Base-by-base conservation (phyloP, 2,888 invertebrate genomes). In the Trachelus troglodyta region DNA sequence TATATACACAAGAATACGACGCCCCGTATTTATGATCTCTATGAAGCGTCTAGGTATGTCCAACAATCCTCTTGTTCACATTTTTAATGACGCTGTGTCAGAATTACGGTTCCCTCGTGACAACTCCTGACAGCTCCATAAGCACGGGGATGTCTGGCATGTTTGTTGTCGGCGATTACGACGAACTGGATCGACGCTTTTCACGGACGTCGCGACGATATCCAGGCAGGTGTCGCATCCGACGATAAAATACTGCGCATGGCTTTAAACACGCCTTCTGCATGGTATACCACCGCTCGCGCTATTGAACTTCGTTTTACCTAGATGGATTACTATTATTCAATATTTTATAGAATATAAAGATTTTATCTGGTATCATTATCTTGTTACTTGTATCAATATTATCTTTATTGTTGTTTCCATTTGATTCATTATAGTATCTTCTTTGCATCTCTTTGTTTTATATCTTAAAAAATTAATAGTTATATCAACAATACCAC, bases 221-320 rank as follows among this genome's bases (percentile, higher is more conserved):
- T 76, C 73, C 35, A 71, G 76, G 73, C 76, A 79, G 80, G 74
- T 75, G 80, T 79, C 79, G 79, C 78, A 71, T 76, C 76, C 30
- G 75, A 31, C 34, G n/a, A 33, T 31, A 37, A 56, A 73, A 30
- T 71, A 80, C 73, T 75, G 81, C 80, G 80, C 81, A 80, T 81
- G 78, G 69, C 40, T 33, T 69, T 33, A 35, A 34, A 34, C 68
- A 31, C 33, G n/a, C 68, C 30, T 68, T 69, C 35, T n/a, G 15
- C 74, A 69, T 74, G 71, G 77, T 23, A 56, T 56, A 73, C 4
- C 30, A 73, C 30, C 73, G 11, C 69, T 33, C 68, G 75, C 79
- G 76, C 74, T 69, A 77, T 74, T 75, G 71, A 77, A 56, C 40
- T 56, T 56, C 9, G 40, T 56, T 56, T 56, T 23, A 56, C 40